phyloP scores from a whole-genome alignment of 1,140 invertebrate genomes.

The Augochlora pura region DNA sequence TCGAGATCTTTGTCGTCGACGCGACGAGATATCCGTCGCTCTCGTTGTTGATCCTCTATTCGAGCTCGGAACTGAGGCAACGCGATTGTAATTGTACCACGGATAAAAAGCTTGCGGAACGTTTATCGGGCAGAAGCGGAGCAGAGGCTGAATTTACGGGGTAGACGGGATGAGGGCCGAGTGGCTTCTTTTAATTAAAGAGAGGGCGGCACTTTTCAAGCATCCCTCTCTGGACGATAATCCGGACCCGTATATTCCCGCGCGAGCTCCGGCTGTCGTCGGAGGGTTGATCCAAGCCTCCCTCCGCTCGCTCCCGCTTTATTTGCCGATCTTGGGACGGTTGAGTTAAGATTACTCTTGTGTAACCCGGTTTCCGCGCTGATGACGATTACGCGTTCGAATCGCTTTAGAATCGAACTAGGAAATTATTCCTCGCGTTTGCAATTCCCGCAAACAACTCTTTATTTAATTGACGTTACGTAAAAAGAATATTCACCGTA shows the following conservation, averaged over 20 bases:
- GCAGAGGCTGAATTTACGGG: neutral
- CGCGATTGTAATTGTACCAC: too few relatives aligned
- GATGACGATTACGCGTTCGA: neutral
- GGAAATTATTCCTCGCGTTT: too few relatives aligned
- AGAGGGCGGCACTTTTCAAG: neutral
- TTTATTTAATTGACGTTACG: too few relatives aligned
- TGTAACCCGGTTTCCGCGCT: neutral
- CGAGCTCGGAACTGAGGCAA: too few relatives aligned
- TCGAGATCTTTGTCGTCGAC: too few relatives aligned
- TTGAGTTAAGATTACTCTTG: neutral
- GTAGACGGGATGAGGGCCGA: neutral
- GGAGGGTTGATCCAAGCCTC: too few relatives aligned
- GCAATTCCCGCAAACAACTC: too few relatives aligned
- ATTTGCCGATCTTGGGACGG: conserved; percentile 4
- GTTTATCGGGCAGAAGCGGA: too few relatives aligned
- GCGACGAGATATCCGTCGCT: too few relatives aligned
- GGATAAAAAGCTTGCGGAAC: too few relatives aligned
- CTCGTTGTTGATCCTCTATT: too few relatives aligned
- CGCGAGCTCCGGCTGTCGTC: neutral
- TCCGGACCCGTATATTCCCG: neutral
- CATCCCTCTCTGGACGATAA: conserved; percentile 1
- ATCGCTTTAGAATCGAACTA: neutral
- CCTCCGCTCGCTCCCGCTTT: neutral
- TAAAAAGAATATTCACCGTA: too few relatives aligned
- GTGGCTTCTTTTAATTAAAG: conserved; percentile 25